Percentiles rank a stretch among this genome's conserved stretches.
These are phyloP conservation scores for Amazonetta brasiliensis DNA, from an alignment of 2,797 vertebrate species.

Conservation along the genomic window DNA sequence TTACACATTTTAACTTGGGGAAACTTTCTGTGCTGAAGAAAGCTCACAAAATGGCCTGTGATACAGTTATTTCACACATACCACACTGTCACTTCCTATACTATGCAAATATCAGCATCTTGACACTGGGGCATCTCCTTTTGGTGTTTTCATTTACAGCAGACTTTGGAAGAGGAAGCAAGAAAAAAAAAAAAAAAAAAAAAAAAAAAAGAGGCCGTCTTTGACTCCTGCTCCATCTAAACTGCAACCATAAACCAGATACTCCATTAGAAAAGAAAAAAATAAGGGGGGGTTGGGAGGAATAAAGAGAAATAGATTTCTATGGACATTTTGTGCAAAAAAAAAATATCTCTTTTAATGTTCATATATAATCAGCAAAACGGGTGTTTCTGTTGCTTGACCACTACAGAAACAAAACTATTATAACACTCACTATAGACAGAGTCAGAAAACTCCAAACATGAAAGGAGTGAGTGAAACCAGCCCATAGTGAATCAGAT, in stretches of 20 bases:
- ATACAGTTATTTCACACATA: slow-evolving; percentile 65
- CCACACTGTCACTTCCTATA: slow-evolving; percentile 69
- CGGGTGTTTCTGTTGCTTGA: neutral
- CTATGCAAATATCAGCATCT: slow-evolving; percentile 53
- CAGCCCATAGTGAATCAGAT: neutral
- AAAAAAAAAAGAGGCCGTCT: slow-evolving; percentile 35
- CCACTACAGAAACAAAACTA: neutral
- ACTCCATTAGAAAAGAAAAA: neutral
- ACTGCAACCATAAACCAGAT: slow-evolving; percentile 48
- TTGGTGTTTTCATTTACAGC: slow-evolving; percentile 71
- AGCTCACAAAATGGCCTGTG: slow-evolving; percentile 68
- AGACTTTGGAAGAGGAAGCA: slow-evolving; percentile 55
- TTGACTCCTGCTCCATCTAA: slow-evolving; percentile 60
- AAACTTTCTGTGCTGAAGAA: slow-evolving; percentile 58
- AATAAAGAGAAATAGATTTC: neutral
- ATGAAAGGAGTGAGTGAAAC: neutral
- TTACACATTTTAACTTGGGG: slow-evolving; percentile 54
- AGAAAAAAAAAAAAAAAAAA: neutral
- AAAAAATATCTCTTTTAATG: slow-evolving; percentile 13
- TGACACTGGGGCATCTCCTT: slow-evolving; percentile 68
- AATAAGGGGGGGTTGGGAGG: neutral
- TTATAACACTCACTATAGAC: neutral
- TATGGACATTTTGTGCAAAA: neutral
- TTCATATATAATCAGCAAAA: neutral
- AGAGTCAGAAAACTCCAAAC: neutral